Evolutionary conservation across 2,888 invertebrate species (phyloP).

Genomic region (Ichneumoninae sp.): DNA sequence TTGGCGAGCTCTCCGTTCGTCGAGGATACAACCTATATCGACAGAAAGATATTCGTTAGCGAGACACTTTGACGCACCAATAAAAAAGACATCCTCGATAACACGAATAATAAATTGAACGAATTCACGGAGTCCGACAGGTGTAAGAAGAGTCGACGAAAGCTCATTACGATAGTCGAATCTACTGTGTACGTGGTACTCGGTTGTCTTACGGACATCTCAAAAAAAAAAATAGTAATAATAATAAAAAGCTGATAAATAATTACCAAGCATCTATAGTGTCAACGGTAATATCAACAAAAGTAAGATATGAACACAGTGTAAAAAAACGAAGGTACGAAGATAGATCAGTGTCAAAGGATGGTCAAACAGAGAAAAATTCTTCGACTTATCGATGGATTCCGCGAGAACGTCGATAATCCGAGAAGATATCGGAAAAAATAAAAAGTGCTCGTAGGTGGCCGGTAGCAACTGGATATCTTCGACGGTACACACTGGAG

Average conservation of each 20-base stretch:
- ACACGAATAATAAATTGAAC: conserved; percentile 24
- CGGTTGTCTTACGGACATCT: conserved; percentile 19
- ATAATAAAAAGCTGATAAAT: conserved; percentile 25
- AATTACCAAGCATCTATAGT: conserved; percentile 30
- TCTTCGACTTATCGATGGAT: background rate
- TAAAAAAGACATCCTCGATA: conserved; percentile 3
- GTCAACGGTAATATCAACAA: background rate
- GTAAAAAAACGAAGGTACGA: conserved; percentile 9
- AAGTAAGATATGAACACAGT: background rate
- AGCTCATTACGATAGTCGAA: conserved; percentile 36
- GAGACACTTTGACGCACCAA: conserved; percentile 24
- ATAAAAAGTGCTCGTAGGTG: background rate
- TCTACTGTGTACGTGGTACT: conserved; percentile 15
- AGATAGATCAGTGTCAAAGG: conserved; percentile 8
- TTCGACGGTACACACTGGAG: conserved; percentile 19
- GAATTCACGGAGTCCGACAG: conserved; percentile 29
- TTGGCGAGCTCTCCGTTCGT: conserved; percentile 98
- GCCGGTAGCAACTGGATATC: background rate
- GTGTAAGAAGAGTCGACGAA: conserved; percentile 6
- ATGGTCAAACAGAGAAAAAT: conserved; percentile 9
- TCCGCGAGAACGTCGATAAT: background rate
- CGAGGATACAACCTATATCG: conserved; percentile 95
- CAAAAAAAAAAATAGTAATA: background rate
- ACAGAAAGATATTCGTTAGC: conserved; percentile 63
- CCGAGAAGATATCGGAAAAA: background rate